These are phyloP conservation scores for Gallinago stenura DNA, from an alignment of 2,797 vertebrate genomes.

Conservation along the genomic window DNA sequence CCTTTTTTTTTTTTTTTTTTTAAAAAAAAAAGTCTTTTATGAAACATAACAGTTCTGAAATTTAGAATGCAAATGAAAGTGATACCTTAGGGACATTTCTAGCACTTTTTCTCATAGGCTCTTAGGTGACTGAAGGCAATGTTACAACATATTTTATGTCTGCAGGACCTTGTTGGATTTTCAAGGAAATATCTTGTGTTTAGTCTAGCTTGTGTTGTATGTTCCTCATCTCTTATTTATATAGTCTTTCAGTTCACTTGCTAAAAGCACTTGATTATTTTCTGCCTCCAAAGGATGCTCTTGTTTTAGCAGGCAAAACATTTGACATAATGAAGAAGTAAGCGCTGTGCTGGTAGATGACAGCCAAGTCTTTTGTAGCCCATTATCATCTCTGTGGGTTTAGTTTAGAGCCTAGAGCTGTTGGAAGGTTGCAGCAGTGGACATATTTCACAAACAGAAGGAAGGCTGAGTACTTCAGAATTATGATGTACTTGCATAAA, in stretches of 20 bases:
- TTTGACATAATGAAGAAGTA: slow-evolving; percentile 53
- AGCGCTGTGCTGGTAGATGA: slow-evolving; percentile 19
- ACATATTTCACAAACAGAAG: slow-evolving; percentile 26
- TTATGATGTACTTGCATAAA: neutral
- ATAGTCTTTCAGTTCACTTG: slow-evolving; percentile 9
- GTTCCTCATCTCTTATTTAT: slow-evolving; percentile 48
- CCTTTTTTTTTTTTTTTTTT: neutral
- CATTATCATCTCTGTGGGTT: slow-evolving; percentile 31
- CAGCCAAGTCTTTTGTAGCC: slow-evolving; percentile 31
- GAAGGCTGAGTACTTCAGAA: neutral
- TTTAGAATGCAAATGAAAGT: neutral
- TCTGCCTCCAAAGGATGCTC: slow-evolving; percentile 52
- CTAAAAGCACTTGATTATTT: slow-evolving; percentile 49
- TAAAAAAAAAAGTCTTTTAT: neutral
- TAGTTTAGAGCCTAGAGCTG: slow-evolving; percentile 36
- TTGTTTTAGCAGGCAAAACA: slow-evolving; percentile 45
- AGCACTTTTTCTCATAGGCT: neutral
- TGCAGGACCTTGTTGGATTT: slow-evolving; percentile 24
- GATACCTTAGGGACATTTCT: neutral
- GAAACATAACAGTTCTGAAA: neutral
- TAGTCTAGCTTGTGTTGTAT: slow-evolving; percentile 9
- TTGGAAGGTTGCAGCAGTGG: slow-evolving; percentile 26
- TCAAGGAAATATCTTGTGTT: neutral
- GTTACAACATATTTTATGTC: neutral
- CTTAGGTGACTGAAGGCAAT: neutral